Percentiles rank a stretch among this genome's conserved stretches.
phyloP scores from a whole-genome alignment of 2,888 invertebrate species.

The Drosophila rellima region DNA sequence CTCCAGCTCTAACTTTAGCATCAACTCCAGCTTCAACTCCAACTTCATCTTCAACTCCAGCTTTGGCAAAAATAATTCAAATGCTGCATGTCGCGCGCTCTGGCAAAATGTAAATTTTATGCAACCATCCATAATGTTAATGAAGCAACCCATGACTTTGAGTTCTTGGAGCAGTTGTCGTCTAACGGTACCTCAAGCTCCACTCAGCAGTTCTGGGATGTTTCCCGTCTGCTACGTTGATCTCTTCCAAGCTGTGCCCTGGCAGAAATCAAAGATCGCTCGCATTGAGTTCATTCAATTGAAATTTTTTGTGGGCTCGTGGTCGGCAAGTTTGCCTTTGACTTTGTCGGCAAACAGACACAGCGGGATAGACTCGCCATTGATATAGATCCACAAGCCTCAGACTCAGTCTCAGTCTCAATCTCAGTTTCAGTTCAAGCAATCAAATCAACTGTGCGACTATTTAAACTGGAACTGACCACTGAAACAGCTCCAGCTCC shows the following conservation, averaged over 20 bases:
- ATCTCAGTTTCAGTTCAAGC: constrained; percentile 8
- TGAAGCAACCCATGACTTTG: constrained; percentile 57
- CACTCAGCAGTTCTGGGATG: constrained; percentile 9
- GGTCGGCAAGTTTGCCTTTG: constrained; percentile 72
- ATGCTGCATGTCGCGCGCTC: constrained; percentile 44
- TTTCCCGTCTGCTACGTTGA: constrained; percentile 18
- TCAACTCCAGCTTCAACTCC: constrained; percentile 7
- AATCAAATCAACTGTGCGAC: constrained; percentile 58
- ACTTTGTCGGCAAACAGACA: constrained; percentile 76
- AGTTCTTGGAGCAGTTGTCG: constrained; percentile 21
- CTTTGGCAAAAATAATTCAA: constrained; percentile 48
- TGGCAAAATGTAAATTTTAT: constrained; percentile 56
- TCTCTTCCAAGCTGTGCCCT: constrained; percentile 16
- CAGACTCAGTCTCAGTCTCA: constrained; percentile 1
- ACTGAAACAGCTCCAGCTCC: constrained; percentile 27
- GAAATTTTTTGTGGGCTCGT: constrained; percentile 49
- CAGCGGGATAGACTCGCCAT: constrained; percentile 63
- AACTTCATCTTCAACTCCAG: constrained; percentile 32
- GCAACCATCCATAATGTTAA: constrained; percentile 73
- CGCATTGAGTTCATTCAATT: constrained; percentile 60
- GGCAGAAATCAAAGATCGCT: constrained; percentile 60
- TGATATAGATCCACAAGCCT: constrained; percentile 51
- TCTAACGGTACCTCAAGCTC: constrained; percentile 45
- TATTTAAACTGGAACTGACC: constrained; percentile 65
- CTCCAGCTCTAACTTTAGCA: constrained; percentile 9